Conservation (phyloP, 1,140 invertebrate species). For the Eulimnadia texana region DNA sequence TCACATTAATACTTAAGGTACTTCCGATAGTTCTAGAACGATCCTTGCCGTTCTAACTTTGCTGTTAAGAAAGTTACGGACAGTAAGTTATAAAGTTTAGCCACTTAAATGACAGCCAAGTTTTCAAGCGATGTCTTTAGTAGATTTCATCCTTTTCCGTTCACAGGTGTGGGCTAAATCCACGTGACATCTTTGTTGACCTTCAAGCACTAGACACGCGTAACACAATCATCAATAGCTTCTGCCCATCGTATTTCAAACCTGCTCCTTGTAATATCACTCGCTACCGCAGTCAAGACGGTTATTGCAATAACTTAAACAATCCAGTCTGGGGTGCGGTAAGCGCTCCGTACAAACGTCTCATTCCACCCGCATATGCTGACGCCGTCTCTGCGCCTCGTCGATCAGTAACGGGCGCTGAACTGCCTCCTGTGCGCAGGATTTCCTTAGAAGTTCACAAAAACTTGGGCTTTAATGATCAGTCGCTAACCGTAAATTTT, state of each 20-base stretch:
- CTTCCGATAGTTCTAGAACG: no score
- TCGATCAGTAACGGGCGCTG: not conserved
- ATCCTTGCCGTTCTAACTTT: no score
- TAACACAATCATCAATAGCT: constrained; percentile 28
- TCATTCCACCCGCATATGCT: constrained; percentile 46
- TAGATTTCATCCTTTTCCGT: no score
- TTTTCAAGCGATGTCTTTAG: no score
- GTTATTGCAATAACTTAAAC: constrained; percentile 37
- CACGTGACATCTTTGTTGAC: no score
- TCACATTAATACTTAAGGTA: no score
- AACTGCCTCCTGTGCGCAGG: constrained; percentile 31
- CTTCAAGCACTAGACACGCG: constrained; percentile 31
- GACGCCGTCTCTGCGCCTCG: constrained; percentile 34
- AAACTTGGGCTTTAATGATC: constrained; percentile 33
- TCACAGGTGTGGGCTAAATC: no score
- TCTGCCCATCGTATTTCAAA: constrained; percentile 29
- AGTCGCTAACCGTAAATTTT: constrained; percentile 34
- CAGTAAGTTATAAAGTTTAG: no score
- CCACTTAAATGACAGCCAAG: no score
- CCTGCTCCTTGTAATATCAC: constrained; percentile 25
- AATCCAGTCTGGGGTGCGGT: constrained; percentile 32
- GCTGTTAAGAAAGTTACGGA: no score
- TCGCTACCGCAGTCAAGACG: constrained; percentile 32
- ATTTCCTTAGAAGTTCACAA: constrained; percentile 34
- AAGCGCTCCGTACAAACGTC: constrained; percentile 32